Evolutionary conservation across 1,140 invertebrate genomes (phyloP).

Genomic region (Ridgeia piscesae): DNA sequence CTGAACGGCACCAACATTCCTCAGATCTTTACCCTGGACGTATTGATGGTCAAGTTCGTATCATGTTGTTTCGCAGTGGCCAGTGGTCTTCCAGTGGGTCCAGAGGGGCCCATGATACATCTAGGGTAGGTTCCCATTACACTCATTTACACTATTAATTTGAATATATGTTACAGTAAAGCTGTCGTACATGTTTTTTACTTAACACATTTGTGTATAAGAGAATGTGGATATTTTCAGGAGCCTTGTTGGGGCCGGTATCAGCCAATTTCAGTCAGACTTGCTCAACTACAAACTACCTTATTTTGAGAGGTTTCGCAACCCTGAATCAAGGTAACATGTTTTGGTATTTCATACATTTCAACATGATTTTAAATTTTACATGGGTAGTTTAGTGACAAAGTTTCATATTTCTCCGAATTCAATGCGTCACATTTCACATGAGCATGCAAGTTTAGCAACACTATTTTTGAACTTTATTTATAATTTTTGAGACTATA

Average conservation of each 20-base stretch:
- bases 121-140: constrained; percentile 29
- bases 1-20: constrained; percentile 45
- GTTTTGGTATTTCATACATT: background rate
- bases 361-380: background rate
- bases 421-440: no score
- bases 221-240: constrained; percentile 34
- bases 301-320: constrained; percentile 56
- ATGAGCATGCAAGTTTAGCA: no score
- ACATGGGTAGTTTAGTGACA: background rate
- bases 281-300: constrained; percentile 51
- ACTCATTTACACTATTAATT: background rate
- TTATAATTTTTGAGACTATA: background rate
- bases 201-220: background rate
- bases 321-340: constrained; percentile 55
- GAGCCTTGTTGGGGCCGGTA: constrained; percentile 55
- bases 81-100: constrained; percentile 45
- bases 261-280: constrained; percentile 56
- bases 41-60: constrained; percentile 41
- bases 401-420: constrained; percentile 25
- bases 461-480: no score
- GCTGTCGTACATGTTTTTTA: background rate
- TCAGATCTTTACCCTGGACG: constrained; percentile 35
- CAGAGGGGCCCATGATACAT: constrained; percentile 47
- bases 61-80: constrained; percentile 43
- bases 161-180: background rate